These are phyloP conservation scores for Knipowitschia caucasica DNA, from an alignment of 2,797 vertebrate species.

Conservation along the genomic window DNA sequence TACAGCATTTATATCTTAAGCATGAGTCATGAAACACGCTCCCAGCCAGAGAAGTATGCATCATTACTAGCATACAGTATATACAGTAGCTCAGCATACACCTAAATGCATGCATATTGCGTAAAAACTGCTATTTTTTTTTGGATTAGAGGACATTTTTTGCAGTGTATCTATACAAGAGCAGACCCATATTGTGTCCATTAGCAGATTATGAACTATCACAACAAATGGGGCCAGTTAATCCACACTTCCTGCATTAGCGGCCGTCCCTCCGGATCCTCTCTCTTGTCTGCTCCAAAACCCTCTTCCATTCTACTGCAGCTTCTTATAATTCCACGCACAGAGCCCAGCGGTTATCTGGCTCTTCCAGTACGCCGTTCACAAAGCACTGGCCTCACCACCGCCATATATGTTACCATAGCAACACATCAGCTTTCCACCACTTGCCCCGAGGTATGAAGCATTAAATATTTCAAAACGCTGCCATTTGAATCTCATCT, in stretches of 20 bases:
- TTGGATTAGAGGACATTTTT: no score
- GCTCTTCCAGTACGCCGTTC: constrained; percentile 20
- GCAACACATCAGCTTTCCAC: constrained; percentile 62
- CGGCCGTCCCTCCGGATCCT: background rate
- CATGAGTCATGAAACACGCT: no score
- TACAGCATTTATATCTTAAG: no score
- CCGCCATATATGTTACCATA: constrained; percentile 65
- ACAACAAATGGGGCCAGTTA: background rate
- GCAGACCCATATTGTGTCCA: background rate
- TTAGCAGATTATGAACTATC: background rate
- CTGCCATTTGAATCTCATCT: constrained; percentile 26
- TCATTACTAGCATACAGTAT: no score
- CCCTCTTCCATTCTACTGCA: background rate
- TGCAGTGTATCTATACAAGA: background rate
- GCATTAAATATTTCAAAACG: constrained; percentile 59
- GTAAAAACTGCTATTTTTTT: no score
- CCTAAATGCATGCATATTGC: no score
- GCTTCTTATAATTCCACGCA: constrained; percentile 18
- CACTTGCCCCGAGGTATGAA: constrained; percentile 27
- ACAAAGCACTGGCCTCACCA: constrained; percentile 29
- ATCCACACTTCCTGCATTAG: background rate
- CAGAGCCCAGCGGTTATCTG: constrained; percentile 2
- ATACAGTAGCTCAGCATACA: no score
- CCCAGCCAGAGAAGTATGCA: no score
- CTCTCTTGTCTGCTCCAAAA: background rate